Evolutionary conservation across 1,140 invertebrate genomes (phyloP), one percentile per base, ranked within the genome.

Genomic region (Caerostris extrusa): DNA sequence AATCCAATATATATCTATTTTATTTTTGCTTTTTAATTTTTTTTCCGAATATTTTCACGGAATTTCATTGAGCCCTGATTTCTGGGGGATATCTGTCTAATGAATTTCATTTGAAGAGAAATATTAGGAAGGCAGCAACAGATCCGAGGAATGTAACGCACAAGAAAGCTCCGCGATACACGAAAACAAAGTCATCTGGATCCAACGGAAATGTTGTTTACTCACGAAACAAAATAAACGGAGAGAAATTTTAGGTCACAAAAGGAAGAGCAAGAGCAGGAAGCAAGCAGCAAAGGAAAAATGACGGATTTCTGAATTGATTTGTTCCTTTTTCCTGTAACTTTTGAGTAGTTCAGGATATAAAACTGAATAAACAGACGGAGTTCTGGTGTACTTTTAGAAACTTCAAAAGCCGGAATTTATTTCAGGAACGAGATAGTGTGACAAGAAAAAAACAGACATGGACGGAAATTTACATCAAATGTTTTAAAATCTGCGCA

Each of bases 151-250:
- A 53, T 50, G 34, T 50, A 77, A 5, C 4, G 2, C 50, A 10
- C 12, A 0, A 12, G 12, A 64, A 64, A 64, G 4, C 10, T 64
- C 17, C 10, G 5, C 0, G 61, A 50, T 14, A 77, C 34, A 12
- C 8, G 19, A 77, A 53, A 77, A 77, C 50, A 77, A 53, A 77
- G 71, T 77, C 71, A 77, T 77, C 71, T 77, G 71, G 10, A 77
- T 77, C 34, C 34, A 7, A 34, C 3, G 34, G 50, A 77, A 77
- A 53, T 4, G 8, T 50, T 53, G 34, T 50, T 77, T 77, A 50
- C 34, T 10, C 34, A 12, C 10, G 3, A 53, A 12, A 10, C 10
- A 53, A 53, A 77, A 77, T 12, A 77, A 77, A 77, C 71, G 8
- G 34, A 77, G 12, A 12, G 34, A 53, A 77, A 77, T 50, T 77